Percentiles rank a stretch among this genome's conserved stretches.
Conservation (phyloP, 2,797 vertebrate species). For the Sphenopsis melanotis region DNA sequence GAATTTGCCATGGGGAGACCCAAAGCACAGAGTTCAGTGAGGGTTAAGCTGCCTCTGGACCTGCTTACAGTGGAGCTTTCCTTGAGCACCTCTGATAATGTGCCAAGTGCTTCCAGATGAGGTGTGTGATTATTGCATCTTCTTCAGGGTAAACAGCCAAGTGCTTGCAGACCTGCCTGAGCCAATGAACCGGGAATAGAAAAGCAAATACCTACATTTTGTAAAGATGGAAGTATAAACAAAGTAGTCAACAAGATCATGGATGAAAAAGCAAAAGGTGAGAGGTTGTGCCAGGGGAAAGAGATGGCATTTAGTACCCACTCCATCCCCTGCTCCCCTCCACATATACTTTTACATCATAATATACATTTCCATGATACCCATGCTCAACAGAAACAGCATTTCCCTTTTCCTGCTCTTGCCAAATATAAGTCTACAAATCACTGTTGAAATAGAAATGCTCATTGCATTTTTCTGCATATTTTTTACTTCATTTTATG, state of each 20-base stretch:
- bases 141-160: neutral
- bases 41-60: neutral
- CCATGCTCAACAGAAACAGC: neutral
- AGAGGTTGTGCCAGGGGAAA: neutral
- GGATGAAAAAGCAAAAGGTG: neutral
- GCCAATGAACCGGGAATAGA: neutral
- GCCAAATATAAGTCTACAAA: neutral
- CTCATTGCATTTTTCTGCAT: neutral
- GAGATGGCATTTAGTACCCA: neutral
- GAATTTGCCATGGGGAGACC: neutral
- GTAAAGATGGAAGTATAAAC: neutral
- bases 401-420: neutral
- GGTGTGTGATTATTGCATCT: accelerated
- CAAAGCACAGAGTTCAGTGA: neutral
- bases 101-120: neutral
- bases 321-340: neutral
- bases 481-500: neutral
- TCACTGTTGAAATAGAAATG: neutral
- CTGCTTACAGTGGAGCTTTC: neutral
- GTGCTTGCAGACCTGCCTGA: neutral
- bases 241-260: neutral
- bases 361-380: neutral
- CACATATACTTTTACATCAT: neutral
- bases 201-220: neutral
- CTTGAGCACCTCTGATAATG: neutral